These are phyloP conservation scores for cattle (Bos taurus) DNA, from an alignment of 2,113 vertebrate species.

Conservation along the genomic window ARS-UCD2.0 NC_037346.1:48460501-48461000, in stretches of 20 bases:
- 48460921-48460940: not conserved
- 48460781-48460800: not conserved
- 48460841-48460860: not conserved
- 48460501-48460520: not conserved
- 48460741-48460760: not conserved
- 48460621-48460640: not conserved
- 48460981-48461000: not conserved
- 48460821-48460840: not conserved
- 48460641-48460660: not conserved
- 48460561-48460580: not conserved
- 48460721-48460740: not conserved
- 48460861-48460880: not conserved
- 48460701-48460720: not conserved
- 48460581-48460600: not conserved
- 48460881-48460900: not conserved
- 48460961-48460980: not conserved
- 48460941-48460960: not conserved
- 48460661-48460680: not conserved
- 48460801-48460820: not conserved
- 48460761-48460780: not conserved
- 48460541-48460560: not conserved
- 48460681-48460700: not conserved
- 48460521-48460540: not conserved
- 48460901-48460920: not conserved
- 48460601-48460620: not conserved